These are phyloP conservation scores for Heliconius nattereri DNA, from an alignment of 1,140 invertebrate genomes.

Conservation along the genomic window DNA sequence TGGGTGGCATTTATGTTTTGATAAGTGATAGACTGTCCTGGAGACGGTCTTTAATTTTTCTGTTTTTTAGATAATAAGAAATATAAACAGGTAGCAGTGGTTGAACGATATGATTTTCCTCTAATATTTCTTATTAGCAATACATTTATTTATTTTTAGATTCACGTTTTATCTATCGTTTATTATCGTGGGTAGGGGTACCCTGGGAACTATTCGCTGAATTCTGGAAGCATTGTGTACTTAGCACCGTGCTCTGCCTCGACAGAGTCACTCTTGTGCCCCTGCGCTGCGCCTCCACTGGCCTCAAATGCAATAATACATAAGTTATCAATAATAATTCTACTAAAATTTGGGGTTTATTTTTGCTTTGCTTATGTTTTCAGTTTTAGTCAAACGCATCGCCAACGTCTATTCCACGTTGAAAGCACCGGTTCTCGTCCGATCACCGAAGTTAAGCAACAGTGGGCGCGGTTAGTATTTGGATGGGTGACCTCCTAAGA, in stretches of 20 bases:
- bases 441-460: conserved; percentile 52
- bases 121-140: not conserved
- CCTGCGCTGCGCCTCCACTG: no score
- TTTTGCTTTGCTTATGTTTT: not conserved
- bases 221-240: no score
- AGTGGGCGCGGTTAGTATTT: conserved; percentile 46
- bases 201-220: no score
- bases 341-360: not conserved
- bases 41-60: not conserved
- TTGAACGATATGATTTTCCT: no score
- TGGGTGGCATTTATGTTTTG: not conserved
- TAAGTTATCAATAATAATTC: not conserved
- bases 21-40: not conserved
- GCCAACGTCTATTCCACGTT: conserved; percentile 22
- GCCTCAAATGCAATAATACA: not conserved
- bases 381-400: not conserved
- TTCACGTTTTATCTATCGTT: no score
- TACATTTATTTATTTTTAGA: not conserved
- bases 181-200: no score
- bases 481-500: conserved; percentile 47
- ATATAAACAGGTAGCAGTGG: no score
- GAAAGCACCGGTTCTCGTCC: conserved; percentile 53
- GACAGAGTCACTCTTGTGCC: no score
- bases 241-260: no score
- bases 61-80: no score